phyloP scores from a whole-genome alignment of 2,888 invertebrate species.

The Plebejus melissa region DNA sequence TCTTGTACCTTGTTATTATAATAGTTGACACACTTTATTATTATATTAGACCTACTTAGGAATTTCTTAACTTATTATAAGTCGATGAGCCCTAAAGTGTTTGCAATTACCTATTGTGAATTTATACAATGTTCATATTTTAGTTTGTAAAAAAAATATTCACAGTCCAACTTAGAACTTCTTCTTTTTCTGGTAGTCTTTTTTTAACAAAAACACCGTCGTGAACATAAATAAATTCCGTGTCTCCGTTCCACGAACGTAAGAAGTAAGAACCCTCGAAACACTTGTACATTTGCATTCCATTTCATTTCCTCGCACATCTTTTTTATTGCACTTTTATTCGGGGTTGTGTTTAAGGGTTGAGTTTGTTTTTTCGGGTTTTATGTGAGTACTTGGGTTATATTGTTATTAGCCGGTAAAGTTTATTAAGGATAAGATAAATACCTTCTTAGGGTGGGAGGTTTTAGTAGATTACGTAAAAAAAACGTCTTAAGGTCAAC shows the following conservation, averaged over 20 bases:
- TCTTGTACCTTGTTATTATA: too few relatives aligned
- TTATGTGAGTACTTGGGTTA: constrained; percentile 43
- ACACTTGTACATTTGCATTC: constrained; percentile 62
- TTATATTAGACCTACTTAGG: too few relatives aligned
- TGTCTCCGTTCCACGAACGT: constrained; percentile 30
- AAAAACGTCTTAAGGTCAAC: neutral
- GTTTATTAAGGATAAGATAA: constrained; percentile 1
- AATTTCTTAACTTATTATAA: too few relatives aligned
- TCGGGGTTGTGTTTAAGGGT: constrained; percentile 50
- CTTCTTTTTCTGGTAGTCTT: neutral
- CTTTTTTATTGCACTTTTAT: constrained; percentile 63
- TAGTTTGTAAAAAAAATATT: too few relatives aligned
- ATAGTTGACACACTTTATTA: too few relatives aligned
- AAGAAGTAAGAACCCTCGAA: constrained; percentile 35
- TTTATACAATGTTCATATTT: too few relatives aligned
- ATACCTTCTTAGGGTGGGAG: neutral
- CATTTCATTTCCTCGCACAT: constrained; percentile 67
- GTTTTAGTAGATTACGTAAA: neutral
- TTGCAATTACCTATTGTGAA: too few relatives aligned
- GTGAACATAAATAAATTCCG: constrained; percentile 14
- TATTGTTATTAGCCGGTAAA: constrained; percentile 25
- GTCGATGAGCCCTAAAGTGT: too few relatives aligned
- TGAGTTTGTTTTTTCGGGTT: constrained; percentile 54
- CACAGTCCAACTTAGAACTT: too few relatives aligned
- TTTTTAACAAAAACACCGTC: neutral